Evolutionary conservation across 2,797 vertebrate genomes (phyloP), one percentile per base, ranked within the genome.

Genomic region (Brachyrhaphis roseni): DNA sequence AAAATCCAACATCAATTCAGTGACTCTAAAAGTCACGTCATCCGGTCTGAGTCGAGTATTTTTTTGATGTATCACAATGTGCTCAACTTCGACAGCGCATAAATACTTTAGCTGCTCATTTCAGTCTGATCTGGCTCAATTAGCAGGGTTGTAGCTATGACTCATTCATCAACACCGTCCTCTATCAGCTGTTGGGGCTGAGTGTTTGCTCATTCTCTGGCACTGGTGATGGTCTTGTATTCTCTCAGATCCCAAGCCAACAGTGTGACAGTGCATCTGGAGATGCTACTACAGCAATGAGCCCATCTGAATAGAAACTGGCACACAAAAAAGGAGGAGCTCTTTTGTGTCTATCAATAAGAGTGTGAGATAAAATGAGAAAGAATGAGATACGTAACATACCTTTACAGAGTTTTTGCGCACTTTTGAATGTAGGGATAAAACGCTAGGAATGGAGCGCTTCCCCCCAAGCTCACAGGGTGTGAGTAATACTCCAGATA

Each of bases 401-500:
- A 71, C 68, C 41, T 45, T 45, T 20, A 10, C 8, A 20, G 36
- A 12, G 10, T 70, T 70, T 43, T 70, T 43, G 26, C 82, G 74
- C 71, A 79, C 28, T 82, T 83, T 68, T 51, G 59, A 91, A 90
- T 73, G 86, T 78, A 80, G 88, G 83, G 82, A 87, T 64, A 59
- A 79, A 91, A 90, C 46, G 89, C 85, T 81, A 90, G 83, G 87
- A 90, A 87, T 87, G 84, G 87, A 87, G 89, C 77, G 79, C 87
- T 91, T 23, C 91, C 93, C 90, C 93, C 92, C 76, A 64, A 80
- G 87, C 91, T 92, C 85, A 85, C 87, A 88, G 89, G 87, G 86
- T 76, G 83, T 93, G 93, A 95, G 91, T 94, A 94, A 95, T 93
- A 92, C 87, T 87, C 88, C 89, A 86, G 89, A 93, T 94, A 90